These are phyloP conservation scores for Rhipidura dahli DNA, from an alignment of 2,113 vertebrate genomes.

Conservation along the genomic window DNA sequence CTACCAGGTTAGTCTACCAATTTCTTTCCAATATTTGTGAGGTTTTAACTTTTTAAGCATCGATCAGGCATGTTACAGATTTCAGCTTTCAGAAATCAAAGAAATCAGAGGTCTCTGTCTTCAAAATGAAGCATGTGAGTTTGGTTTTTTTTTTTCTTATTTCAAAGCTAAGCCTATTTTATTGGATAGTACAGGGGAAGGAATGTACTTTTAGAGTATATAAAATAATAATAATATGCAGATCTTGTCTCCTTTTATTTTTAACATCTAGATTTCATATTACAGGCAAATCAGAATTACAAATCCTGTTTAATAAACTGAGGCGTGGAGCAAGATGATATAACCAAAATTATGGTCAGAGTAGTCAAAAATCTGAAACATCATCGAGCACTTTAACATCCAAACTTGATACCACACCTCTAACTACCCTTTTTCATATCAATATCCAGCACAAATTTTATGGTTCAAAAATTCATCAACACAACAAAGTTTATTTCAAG, in stretches of 20 bases:
- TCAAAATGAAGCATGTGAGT: not conserved
- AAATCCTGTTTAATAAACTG: not conserved
- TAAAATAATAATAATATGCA: not conserved
- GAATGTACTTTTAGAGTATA: not conserved
- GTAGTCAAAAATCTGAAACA: not conserved
- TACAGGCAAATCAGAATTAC: not conserved
- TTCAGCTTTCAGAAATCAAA: not conserved
- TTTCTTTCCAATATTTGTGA: not conserved
- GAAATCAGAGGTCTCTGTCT: not conserved
- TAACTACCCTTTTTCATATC: not conserved
- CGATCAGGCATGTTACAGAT: not conserved
- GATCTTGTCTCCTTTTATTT: not conserved
- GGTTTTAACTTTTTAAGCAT: not conserved
- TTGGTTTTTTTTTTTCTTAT: not conserved
- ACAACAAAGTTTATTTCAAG: not conserved
- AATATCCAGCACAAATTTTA: not conserved
- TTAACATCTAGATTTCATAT: not conserved
- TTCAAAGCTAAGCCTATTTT: not conserved
- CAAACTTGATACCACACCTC: not conserved
- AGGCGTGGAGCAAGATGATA: rapidly evolving
- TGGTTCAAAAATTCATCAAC: not conserved
- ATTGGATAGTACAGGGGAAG: not conserved
- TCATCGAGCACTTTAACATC: not conserved
- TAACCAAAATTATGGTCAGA: not conserved
- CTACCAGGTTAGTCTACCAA: not conserved